A percentile compares a stretch with the other conserved stretches of the same genome.
These are phyloP conservation scores for Trididemnum nubilum DNA, from an alignment of 23 tunicate genomes.

Conservation along the genomic window DNA sequence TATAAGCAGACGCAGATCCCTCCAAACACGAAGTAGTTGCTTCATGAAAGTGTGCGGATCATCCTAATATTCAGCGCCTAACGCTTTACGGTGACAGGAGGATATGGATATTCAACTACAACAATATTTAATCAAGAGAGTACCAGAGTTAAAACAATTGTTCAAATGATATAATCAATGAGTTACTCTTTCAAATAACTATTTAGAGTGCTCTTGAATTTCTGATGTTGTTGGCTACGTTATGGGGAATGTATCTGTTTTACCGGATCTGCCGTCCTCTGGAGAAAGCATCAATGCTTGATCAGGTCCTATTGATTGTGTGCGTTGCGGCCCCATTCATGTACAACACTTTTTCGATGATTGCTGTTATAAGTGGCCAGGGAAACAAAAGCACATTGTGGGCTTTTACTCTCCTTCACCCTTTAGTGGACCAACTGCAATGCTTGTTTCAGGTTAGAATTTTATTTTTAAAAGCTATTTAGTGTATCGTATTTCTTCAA, in stretches of 20 bases:
- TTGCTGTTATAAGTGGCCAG: conserved; percentile 50
- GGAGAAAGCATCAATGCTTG: conserved; percentile 44
- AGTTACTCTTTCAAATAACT: no score
- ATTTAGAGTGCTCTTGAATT: conserved; percentile 45
- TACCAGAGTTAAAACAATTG: no score
- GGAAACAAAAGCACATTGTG: conserved; percentile 24
- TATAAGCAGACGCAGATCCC: no score
- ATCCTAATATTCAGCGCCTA: no score
- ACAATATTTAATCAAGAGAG: no score
- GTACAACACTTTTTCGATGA: conserved; percentile 34
- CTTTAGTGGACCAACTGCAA: conserved; percentile 49
- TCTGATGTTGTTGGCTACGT: conserved; percentile 53
- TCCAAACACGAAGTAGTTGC: no score
- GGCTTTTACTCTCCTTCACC: conserved; percentile 35
- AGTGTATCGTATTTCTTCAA: no score
- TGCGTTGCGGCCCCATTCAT: conserved; percentile 51
- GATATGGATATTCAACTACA: no score
- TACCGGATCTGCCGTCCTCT: conserved; percentile 33
- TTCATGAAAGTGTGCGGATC: no score
- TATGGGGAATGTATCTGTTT: conserved; percentile 44
- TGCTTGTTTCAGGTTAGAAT: conserved; percentile 61
- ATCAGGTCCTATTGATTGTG: conserved; percentile 41
- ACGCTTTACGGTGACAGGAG: no score
- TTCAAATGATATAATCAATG: no score
- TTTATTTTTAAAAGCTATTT: no score